Percentiles rank a stretch among this genome's conserved stretches.
Evolutionary conservation across 1,140 invertebrate species (phyloP).

Genomic region (Drosophila sturtevanti): DNA sequence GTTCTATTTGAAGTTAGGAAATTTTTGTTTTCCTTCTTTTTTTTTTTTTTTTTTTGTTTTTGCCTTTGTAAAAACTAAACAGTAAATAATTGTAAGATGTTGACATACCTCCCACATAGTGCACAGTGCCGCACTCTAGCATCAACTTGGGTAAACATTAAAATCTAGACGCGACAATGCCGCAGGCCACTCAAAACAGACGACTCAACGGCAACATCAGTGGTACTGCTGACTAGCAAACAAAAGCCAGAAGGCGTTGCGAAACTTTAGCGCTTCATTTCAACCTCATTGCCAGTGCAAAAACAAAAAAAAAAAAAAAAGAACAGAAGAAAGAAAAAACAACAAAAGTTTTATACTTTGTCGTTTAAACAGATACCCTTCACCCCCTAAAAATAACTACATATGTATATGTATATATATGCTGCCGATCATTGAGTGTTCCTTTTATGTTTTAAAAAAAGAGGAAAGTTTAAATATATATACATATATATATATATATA

Average conservation of each 20-base stretch:
- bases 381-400: no score
- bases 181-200: slow-evolving; percentile 55
- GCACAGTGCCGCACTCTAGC: slow-evolving; percentile 53
- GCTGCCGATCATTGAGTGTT: no score
- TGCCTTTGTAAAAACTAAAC: no score
- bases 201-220: slow-evolving; percentile 25
- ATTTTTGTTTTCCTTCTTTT: no score
- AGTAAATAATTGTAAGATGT: no score
- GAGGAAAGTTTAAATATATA: no score
- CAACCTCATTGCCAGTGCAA: slow-evolving; percentile 67
- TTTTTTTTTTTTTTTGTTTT: no score
- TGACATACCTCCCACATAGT: not conserved
- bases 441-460: no score
- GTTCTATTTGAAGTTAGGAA: slow-evolving; percentile 22
- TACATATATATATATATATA: no score
- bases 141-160: slow-evolving; percentile 46
- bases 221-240: slow-evolving; percentile 46
- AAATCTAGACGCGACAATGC: slow-evolving; percentile 39
- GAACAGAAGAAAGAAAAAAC: no score
- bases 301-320: slow-evolving; percentile 13
- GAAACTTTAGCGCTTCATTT: slow-evolving; percentile 76
- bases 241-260: slow-evolving; percentile 77
- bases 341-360: not conserved
- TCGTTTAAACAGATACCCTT: no score
- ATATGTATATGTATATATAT: no score